Base-by-base conservation (phyloP, 2,888 invertebrate genomes). In the Tuberolachnus salignus region DNA sequence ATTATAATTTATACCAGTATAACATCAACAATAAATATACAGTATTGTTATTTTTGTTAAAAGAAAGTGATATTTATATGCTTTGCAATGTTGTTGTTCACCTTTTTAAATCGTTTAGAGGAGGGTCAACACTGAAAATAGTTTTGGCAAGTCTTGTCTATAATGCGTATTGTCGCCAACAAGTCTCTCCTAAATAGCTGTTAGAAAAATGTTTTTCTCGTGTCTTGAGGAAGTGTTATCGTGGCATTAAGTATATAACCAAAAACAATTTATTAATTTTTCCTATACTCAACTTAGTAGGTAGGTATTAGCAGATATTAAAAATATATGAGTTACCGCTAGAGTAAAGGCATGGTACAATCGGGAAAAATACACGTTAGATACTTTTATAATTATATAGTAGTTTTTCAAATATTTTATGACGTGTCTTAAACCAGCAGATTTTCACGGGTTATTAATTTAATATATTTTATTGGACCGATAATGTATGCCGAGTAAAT, bases 51-150 rank as follows among this genome's bases (percentile, higher is more conserved):
- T 51, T 51, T 42, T 51, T 19, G 23, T 51, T 51, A 51, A 63
- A 44, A 3, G 63, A 53, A 64, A 74, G 63, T 53, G 42, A 64
- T 74, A 42, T 64, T 14, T 14, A n/a, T 26, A 19, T 67, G 21
- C 42, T 13, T 63, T 51, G 19, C n/a, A 42, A n/a, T 51, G 34
- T 69, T 67, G 67, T 75, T 78, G 57, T 67, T 69, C 49, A 34
- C 34, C 21, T 69, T 64, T 78, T 51, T 46, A 23, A 78, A n/a
- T 69, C 16, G 59, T 69, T 61, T 51, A 21, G 14, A 59, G 19
- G 59, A 69, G 69, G 69, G 78, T 69, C 78, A 78, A 42, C 42
- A 59, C 78, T 59, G 49, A 78, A 78, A 78, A 78, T 78, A 78
- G 78, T 78, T 61, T 78, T 78, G 69, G 78, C 78, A 78, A 78